Evolutionary conservation across 2,888 invertebrate species (phyloP), one percentile per base, ranked within the genome.

Genomic region (Heliconius aoede): DNA sequence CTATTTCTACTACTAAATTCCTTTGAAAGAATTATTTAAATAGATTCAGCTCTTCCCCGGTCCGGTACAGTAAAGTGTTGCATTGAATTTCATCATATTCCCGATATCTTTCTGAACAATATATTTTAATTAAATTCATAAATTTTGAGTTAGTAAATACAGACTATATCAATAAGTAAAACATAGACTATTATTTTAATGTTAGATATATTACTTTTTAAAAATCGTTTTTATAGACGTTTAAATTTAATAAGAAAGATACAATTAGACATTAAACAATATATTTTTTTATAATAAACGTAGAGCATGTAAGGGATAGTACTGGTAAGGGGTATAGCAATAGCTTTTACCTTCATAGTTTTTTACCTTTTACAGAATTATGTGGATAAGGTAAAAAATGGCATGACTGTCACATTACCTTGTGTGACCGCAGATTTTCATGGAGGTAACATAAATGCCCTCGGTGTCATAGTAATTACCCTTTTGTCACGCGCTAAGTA

Each of bases 391-490:
- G 15, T 26, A 28, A 28, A 60, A 7, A 60, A 26, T 26, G 7
- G 4, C 26, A 24, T 58, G 58, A 24, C 24, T 24, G 60, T 60
- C n/a, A n/a, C n/a, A 26, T 18, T n/a, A n/a, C 36, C 36, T 36
- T 65, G 36, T 40, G 13, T 3, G 36, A 65, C 65, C 65, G 36
- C 65, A 40, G n/a, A 68, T 51, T 51, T 68, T 51, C 28, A 30
- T 30, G 21, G n/a, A 68, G 21, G 46, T 9, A 46, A 30, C 28
- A 18, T 13, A 8, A 69, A 32, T n/a, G 15, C 24, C 51, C 51
- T 69, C n/a, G 69, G 15, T 55, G 69, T 69, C 69, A 55, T 24
- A 55, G 69, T 69, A 69, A 69, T 55, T 69, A 69, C 69, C 55
- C 51, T 30, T 69, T 69, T n/a, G 32, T 40, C 24, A 65, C 24